Conservation (phyloP, 1,140 invertebrate species). For the Ips typographus region DNA sequence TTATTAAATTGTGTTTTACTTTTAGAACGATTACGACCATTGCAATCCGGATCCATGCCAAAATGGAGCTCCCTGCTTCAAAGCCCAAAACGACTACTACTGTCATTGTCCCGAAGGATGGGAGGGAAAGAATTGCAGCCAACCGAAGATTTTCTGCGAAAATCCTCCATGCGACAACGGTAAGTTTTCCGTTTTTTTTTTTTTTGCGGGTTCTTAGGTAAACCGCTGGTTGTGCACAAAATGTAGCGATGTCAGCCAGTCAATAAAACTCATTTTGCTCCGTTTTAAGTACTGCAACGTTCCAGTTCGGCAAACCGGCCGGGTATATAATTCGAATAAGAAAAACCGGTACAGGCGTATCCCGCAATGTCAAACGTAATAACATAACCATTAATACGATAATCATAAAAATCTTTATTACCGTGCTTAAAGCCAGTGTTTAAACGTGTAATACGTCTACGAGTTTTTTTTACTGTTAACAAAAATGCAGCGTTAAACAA, state of each 20-base stretch:
- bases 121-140: constrained; percentile 88
- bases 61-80: constrained; percentile 78
- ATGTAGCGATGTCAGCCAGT: too few relatives aligned
- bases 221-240: background rate
- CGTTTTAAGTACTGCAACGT: background rate
- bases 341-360: constrained; percentile 19
- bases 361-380: constrained; percentile 18
- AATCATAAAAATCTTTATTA: constrained; percentile 27
- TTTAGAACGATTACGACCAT: constrained; percentile 79
- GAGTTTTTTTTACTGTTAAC: constrained; percentile 16
- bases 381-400: constrained; percentile 25
- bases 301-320: background rate
- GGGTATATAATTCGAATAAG: background rate
- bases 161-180: constrained; percentile 61
- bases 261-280: too few relatives aligned
- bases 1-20: constrained; percentile 30
- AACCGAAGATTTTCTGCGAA: constrained; percentile 61
- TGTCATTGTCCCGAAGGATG: constrained; percentile 86
- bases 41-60: constrained; percentile 80
- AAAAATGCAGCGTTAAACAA: constrained; percentile 8
- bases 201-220: background rate
- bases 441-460: constrained; percentile 21
- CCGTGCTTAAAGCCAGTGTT: constrained; percentile 20
- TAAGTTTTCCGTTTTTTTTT: constrained; percentile 38
- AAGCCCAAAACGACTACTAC: constrained; percentile 83